Evolutionary conservation across 2,888 invertebrate species (phyloP).

Genomic region (Torymus auratus): DNA sequence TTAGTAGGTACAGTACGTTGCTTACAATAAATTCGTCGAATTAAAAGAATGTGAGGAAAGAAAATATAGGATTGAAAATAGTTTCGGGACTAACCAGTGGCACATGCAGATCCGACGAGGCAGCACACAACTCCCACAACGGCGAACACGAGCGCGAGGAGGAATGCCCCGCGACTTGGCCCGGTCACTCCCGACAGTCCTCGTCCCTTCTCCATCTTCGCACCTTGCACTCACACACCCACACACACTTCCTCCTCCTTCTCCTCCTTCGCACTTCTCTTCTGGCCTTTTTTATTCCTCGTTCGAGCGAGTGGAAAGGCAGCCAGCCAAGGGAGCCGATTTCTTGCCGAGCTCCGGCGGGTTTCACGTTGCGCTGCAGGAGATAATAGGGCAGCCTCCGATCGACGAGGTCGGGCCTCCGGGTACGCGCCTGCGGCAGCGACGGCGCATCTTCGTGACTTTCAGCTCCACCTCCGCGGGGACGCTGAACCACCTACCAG

Average conservation of each 20-base stretch:
- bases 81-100: constrained; percentile 42
- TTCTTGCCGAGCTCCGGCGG: constrained; percentile 4
- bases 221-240: constrained; percentile 12
- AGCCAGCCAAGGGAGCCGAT: no score
- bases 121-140: constrained; percentile 18
- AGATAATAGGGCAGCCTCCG: constrained; percentile 64
- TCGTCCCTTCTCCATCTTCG: constrained; percentile 18
- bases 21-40: no score
- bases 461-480: no score
- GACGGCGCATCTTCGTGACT: no score
- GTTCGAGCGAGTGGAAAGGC: no score
- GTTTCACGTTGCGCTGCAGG: neutral
- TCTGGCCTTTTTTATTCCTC: no score
- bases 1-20: no score
- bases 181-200: constrained; percentile 10
- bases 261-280: neutral
- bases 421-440: no score
- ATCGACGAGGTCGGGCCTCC: constrained; percentile 58
- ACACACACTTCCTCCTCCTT: neutral
- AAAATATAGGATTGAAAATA: neutral
- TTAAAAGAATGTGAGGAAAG: no score
- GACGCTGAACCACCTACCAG: no score
- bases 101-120: constrained; percentile 9
- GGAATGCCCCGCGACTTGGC: neutral
- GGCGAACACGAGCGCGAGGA: neutral